Base-by-base conservation (phyloP, 1,140 invertebrate genomes). In the Hydropsyche tenuis region DNA sequence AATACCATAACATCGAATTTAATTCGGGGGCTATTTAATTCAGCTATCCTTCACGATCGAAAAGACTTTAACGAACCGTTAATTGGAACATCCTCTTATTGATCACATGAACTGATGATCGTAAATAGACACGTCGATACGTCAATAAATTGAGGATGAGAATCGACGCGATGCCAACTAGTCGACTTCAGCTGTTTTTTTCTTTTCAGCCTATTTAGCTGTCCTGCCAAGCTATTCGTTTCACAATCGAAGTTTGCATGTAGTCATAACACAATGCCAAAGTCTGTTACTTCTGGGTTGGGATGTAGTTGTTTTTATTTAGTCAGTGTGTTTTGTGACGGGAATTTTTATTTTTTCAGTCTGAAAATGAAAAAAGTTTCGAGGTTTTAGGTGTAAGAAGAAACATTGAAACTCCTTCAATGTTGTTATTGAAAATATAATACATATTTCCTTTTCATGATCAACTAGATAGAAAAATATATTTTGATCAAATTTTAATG, bases 201-300 rank as follows among this genome's bases (percentile, higher is more conserved):
- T 60, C 23, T 25, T 3, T 9, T 37, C 30, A 37, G 30, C 63
- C 63, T 20, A 65, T 7, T 65, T 65, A 65, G n/a, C 9, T 14
- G n/a, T 9, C 16, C 30, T 65, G 63, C 63, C 63, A 65, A 65
- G 43, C 63, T 65, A 65, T 65, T 65, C 20, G 63, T 65, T 65
- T 42, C 63, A 65, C 63, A 65, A 65, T 23, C n/a, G 23, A 16
- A 65, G 14, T 22, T 43, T 65, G 43, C 23, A 23, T 3, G 11
- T 20, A 18, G n/a, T 7, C n/a, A 7, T 6, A 22, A 9, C 56
- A 12, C 11, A 25, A 60, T 25, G 56, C 56, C 56, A 60, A 25
- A 25, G 2, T 3, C 30, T 9, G 9, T 22, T 60, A 60, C 56
- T 25, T 60, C 22, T 60, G 56, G 20, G 14, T 9, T 53, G 2